Evolutionary conservation across 2,113 vertebrate genomes (phyloP).

Genomic region (Aviceda subcristata): DNA sequence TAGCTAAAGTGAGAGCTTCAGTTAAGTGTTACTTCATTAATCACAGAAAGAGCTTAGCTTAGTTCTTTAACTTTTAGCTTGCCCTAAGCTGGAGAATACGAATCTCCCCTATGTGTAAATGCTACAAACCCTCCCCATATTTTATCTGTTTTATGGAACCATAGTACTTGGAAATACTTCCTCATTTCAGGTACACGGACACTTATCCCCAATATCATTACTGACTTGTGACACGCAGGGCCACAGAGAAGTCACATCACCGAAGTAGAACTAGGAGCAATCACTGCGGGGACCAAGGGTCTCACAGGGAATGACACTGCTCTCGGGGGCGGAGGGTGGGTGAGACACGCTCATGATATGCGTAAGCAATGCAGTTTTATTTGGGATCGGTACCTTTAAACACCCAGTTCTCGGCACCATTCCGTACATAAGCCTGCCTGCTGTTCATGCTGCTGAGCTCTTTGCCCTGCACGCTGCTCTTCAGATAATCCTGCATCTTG

Average conservation of each 20-base stretch:
- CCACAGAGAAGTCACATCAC: background rate
- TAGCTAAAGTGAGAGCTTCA: background rate
- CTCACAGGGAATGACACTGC: background rate
- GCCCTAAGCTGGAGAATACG: background rate
- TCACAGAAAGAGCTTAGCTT: background rate
- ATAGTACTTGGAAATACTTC: background rate
- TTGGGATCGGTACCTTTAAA: background rate
- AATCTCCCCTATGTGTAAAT: background rate
- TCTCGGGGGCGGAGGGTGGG: rapidly evolving
- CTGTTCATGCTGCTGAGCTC: background rate
- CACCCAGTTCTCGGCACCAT: background rate
- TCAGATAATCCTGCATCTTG: background rate
- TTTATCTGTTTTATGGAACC: background rate
- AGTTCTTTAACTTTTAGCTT: background rate
- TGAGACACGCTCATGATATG: background rate
- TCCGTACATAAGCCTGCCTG: background rate
- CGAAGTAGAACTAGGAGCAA: background rate
- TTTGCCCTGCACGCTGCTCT: background rate
- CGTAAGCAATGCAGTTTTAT: background rate
- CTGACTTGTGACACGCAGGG: background rate
- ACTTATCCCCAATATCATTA: background rate
- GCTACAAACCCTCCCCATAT: background rate
- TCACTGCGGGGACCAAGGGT: background rate
- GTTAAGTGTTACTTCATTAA: background rate
- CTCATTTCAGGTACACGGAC: background rate